Conservation (phyloP, 2,797 vertebrate species). For the Hoplostethus atlanticus region DNA sequence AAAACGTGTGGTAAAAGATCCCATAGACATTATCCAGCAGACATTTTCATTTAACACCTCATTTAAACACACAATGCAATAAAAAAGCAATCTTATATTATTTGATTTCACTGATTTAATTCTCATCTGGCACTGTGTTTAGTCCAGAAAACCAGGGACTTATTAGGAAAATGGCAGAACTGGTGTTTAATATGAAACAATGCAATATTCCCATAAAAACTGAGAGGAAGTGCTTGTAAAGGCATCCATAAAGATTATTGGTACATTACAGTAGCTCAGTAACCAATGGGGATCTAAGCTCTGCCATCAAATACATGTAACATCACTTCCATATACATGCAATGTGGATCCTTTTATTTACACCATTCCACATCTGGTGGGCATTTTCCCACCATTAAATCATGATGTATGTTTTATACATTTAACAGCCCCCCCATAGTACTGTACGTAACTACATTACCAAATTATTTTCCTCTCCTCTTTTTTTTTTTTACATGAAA, state of each 20-base stretch:
- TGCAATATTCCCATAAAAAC: conserved; percentile 54
- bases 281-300: conserved; percentile 20
- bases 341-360: conserved; percentile 59
- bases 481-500: conserved; percentile 62
- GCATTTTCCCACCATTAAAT: conserved; percentile 63
- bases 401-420: conserved; percentile 58
- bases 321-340: conserved; percentile 23
- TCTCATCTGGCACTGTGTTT: conserved; percentile 23
- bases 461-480: conserved; percentile 33
- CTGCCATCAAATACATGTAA: conserved; percentile 4
- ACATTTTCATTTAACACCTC: too few relatives aligned
- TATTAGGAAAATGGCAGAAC: conserved; percentile 21
- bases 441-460: conserved; percentile 52
- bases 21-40: too few relatives aligned
- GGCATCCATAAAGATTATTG: conserved; percentile 56
- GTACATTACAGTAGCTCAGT: conserved; percentile 46
- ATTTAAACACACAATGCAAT: conserved; percentile 8
- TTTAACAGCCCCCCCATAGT: conserved; percentile 63
- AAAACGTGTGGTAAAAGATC: too few relatives aligned
- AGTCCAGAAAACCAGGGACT: conserved; percentile 23
- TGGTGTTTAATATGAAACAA: conserved; percentile 43
- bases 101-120: conserved; percentile 31
- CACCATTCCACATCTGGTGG: conserved; percentile 68
- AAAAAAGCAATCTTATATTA: conserved; percentile 44
- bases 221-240: conserved; percentile 40